Evolutionary conservation across 2,113 vertebrate species (phyloP).

Genomic region (Crocuta crocuta): DNA sequence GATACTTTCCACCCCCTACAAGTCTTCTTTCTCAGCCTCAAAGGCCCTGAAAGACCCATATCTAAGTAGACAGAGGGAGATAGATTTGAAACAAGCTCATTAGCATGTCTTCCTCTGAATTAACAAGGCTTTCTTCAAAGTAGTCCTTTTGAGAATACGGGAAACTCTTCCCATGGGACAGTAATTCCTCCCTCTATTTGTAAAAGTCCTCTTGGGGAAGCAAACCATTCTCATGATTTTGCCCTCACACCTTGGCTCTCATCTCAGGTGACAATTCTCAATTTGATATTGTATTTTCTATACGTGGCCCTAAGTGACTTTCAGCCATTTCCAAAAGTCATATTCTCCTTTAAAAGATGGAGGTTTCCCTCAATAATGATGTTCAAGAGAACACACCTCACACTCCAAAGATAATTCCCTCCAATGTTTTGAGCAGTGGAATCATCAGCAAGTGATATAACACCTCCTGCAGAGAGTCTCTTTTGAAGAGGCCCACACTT

Average conservation of each 20-base stretch:
- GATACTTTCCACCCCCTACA: not conserved
- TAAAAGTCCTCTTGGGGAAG: constrained; percentile 9
- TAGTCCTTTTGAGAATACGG: not conserved
- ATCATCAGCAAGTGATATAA: not conserved
- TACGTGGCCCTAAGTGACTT: not conserved
- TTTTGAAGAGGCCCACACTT: not conserved
- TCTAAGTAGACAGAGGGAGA: not conserved
- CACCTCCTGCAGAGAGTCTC: not conserved
- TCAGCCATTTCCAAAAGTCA: constrained; percentile 47
- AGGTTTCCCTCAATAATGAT: not conserved
- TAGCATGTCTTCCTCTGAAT: not conserved
- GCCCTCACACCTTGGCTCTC: not conserved
- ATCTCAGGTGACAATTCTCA: not conserved
- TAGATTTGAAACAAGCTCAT: not conserved
- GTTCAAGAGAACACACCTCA: not conserved
- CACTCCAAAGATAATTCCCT: not conserved
- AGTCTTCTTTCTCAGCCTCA: constrained; percentile 4
- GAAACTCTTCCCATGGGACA: not conserved
- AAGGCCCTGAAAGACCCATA: constrained; percentile 15
- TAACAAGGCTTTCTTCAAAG: not conserved
- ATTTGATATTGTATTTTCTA: not conserved
- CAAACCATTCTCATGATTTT: not conserved
- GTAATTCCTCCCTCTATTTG: not conserved
- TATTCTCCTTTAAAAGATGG: constrained; percentile 45
- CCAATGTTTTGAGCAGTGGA: not conserved